phyloP scores from a whole-genome alignment of 2,888 invertebrate species.

The Pheosia tremula region DNA sequence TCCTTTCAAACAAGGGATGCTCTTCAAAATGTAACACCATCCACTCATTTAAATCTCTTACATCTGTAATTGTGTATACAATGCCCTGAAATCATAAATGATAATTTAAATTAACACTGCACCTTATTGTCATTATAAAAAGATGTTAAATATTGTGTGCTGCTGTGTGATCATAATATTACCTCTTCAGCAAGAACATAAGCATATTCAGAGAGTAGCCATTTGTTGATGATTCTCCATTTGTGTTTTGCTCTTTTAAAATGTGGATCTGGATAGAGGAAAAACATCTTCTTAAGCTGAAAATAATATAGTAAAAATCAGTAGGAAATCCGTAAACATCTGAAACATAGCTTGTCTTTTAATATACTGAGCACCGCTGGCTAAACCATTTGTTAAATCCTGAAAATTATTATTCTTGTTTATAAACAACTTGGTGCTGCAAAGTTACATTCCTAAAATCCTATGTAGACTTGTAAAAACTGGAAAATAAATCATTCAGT shows the following conservation, averaged over 20 bases:
- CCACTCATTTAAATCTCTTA: conserved; percentile 98
- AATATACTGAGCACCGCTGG: no score
- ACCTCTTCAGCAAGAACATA: conserved; percentile 94
- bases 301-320: conserved; percentile 45
- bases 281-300: conserved; percentile 98
- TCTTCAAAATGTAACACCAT: conserved; percentile 96
- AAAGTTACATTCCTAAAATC: no score
- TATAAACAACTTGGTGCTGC: no score
- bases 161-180: conserved; percentile 31
- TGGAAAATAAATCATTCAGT: no score
- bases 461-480: no score
- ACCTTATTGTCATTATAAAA: no score
- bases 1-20: conserved; percentile 94
- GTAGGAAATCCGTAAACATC: no score
- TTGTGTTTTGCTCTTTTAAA: conserved; percentile 99
- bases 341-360: no score
- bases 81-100: conserved; percentile 86
- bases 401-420: no score
- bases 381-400: no score
- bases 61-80: conserved; percentile 99
- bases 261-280: conserved; percentile 99
- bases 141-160: no score
- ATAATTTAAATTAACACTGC: not conserved
- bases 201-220: conserved; percentile 98
- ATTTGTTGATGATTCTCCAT: conserved; percentile 98